Evolutionary conservation across 2,888 invertebrate genomes (phyloP), one percentile per base, ranked within the genome.

Genomic region (Nyleta sp.): DNA sequence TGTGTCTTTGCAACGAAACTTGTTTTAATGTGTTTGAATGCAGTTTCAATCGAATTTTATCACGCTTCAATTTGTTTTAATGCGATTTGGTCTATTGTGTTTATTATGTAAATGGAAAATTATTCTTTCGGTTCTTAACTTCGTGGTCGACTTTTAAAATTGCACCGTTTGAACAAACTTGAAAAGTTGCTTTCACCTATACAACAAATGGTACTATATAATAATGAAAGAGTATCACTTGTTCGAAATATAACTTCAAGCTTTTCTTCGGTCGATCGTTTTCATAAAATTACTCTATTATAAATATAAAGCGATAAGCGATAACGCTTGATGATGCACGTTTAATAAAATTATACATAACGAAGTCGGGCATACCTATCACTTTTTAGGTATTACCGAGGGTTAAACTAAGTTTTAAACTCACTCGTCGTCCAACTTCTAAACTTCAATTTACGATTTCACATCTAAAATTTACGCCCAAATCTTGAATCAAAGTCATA

Each of bases 401-500:
- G 33, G 35, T 40, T 40, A 40, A 70, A 70, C 50, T 59, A 31
- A 70, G 68, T 70, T 70, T 70, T 46, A 57, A 70, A 70, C 68
- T 59, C 46, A 50, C n/a, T 50, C 35, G 38, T 62, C 62, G 44
- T 71, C 18, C 53, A 55, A 72, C 71, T 64, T 65, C 55, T 53
- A 62, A 65, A 73, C 59, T 65, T 65, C 50, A 73, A 65, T 65
- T 73, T 73, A 73, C 72, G 64, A 57, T 62, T 72, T 57, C 55
- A 17, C 72, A 40, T 64, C 64, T 64, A 64, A 64, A 64, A 64
- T 64, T 72, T 64, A 72, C 48, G 40, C 24, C 22, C 46, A 64
- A 64, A 72, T 72, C 62, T 72, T 64, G 64, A 72, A 64, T 72
- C 64, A 55, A 60, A 71, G 64, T 53, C 71, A 60, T 71, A 62